These are phyloP conservation scores for Chondrosia reniformis DNA, from an alignment of 37 sponge, comb jelly and placozoan genomes.

Conservation along the genomic window DNA sequence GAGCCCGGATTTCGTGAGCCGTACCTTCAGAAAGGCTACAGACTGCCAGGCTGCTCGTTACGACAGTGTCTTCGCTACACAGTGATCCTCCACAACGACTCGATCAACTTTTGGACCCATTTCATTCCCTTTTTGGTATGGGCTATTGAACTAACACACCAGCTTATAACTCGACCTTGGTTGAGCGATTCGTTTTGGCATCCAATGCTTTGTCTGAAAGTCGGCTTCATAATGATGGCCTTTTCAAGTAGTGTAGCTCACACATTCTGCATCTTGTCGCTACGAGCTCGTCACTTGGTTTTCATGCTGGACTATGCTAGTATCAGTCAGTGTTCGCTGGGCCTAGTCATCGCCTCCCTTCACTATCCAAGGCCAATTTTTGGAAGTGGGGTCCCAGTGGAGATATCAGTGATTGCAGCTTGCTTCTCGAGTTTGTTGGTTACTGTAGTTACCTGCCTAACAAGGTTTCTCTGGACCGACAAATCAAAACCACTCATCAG, in stretches of 20 bases:
- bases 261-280: not conserved
- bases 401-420: not conserved
- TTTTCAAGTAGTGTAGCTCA: not conserved
- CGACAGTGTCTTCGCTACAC: not conserved
- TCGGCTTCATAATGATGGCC: not conserved
- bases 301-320: conserved; percentile 3
- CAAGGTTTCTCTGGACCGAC: not conserved
- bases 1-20: not conserved
- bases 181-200: not conserved
- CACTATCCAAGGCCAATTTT: not conserved
- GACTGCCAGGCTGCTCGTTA: not conserved
- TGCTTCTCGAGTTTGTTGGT: too few species aligned
- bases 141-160: not conserved
- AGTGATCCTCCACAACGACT: not conserved
- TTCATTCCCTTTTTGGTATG: not conserved
- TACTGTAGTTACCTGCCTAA: not conserved
- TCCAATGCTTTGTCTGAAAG: not conserved
- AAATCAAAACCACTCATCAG: not conserved
- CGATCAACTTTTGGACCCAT: conserved; percentile 6
- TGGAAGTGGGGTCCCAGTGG: not conserved
- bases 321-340: not conserved
- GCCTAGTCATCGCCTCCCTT: not conserved
- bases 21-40: not conserved
- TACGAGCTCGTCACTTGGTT: not conserved
- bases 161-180: not conserved